Base-by-base conservation (phyloP, 1,140 invertebrate species). In the Pogonus chalceus region DNA sequence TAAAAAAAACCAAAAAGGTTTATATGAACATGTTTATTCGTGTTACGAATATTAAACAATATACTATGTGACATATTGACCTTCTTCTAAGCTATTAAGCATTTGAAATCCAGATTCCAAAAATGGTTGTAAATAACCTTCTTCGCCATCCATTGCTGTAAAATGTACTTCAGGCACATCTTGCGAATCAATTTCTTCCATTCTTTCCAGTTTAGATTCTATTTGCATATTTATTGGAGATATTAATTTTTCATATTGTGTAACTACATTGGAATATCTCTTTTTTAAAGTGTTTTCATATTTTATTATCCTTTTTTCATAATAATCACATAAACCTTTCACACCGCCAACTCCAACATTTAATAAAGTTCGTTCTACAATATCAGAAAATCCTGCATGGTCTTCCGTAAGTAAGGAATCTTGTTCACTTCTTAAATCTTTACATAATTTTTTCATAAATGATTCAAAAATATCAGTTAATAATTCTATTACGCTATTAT, bases 101-200 rank as follows among this genome's bases (percentile, higher is more conserved):
- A 43, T 43, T 43, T 43, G 37, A 43, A 43, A 43, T 10, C 37
- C 37, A 4, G 37, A 43, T 16, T 43, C 37, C 3, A 43, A 16
- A 43, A 43, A 43, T 18, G 37, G 37, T 43, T 43, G 37, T 10
- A 43, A 16, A 43, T 43, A 43, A 9, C 37, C 37, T 43, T 43
- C 37, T 43, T 43, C 37, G 26, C 26, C 26, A 31, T 31, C 26
- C 26, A 31, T 31, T 12, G 9, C 18, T 43, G 37, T 43, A 16
- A 43, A 43, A 43, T 43, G 37, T 4, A 43, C 37, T 43, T 43
- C 37, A 10, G 37, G 37, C 4, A 43, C 18, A 43, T 43, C 37
- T 43, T 43, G 7, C 7, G 7, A 10, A 12, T 43, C 37, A 4
- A 43, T 43, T 10, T 43, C 37, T 10, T 43, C 37, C 37, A 43